These are phyloP conservation scores for Zosterops hypoxanthus DNA, from an alignment of 2,113 vertebrate genomes.

Conservation along the genomic window DNA sequence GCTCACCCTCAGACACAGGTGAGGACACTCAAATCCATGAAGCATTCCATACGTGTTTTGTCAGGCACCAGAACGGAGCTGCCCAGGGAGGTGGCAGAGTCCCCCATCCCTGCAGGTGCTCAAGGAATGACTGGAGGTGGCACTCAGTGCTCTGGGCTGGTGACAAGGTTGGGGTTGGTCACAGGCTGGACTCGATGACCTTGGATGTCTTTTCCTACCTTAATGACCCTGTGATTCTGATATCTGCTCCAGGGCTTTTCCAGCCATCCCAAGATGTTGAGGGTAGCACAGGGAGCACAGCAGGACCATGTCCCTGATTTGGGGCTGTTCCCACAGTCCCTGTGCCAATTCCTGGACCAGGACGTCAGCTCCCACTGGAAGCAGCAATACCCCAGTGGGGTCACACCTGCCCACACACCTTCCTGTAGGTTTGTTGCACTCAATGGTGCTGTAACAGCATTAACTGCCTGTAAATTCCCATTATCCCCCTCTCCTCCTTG, in stretches of 20 bases:
- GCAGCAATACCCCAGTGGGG: accelerated
- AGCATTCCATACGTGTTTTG: not conserved
- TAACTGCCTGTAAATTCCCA: not conserved
- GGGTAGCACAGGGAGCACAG: not conserved
- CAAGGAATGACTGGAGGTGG: not conserved
- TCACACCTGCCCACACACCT: not conserved
- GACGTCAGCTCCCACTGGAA: accelerated
- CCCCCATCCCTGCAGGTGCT: not conserved
- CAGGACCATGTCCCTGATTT: accelerated
- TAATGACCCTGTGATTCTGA: not conserved
- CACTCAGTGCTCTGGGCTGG: not conserved
- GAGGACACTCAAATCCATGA: not conserved
- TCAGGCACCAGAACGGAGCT: not conserved
- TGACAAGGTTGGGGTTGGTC: not conserved
- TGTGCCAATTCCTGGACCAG: not conserved
- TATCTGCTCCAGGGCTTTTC: not conserved
- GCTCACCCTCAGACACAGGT: not conserved
- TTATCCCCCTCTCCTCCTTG: not conserved
- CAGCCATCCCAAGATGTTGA: not conserved
- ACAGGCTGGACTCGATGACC: not conserved
- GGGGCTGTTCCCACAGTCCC: not conserved
- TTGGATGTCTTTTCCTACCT: not conserved
- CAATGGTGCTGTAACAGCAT: not conserved
- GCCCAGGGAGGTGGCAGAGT: not conserved
- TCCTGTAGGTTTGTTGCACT: not conserved